phyloP scores from a whole-genome alignment of 2,888 invertebrate genomes.

The Icerya purchasi region DNA sequence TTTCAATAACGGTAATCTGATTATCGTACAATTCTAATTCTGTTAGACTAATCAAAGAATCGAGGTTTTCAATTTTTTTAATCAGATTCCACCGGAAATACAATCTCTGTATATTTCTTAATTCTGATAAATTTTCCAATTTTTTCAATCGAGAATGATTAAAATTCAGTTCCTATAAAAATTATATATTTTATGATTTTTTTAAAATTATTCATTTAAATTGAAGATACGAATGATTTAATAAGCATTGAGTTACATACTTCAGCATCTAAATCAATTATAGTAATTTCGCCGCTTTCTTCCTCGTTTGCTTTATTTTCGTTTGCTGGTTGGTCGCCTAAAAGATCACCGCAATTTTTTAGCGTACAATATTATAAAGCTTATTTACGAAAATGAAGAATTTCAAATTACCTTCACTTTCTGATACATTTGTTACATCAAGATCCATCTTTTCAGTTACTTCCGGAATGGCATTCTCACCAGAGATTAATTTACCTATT shows the following conservation, averaged over 20 bases:
- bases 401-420: no score
- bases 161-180: constrained; percentile 47
- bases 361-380: no score
- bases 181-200: constrained; percentile 2
- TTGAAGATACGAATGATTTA: background rate
- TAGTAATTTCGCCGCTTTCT: constrained; percentile 10
- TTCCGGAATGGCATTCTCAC: no score
- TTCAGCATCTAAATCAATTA: constrained; percentile 13
- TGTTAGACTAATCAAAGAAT: constrained; percentile 47
- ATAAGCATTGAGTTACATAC: constrained; percentile 9
- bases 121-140: constrained; percentile 59
- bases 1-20: constrained; percentile 79
- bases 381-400: no score
- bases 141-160: constrained; percentile 72
- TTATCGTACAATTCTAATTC: constrained; percentile 95
- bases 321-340: no score
- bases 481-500: no score
- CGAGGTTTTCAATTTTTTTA: constrained; percentile 75
- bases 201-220: background rate
- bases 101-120: constrained; percentile 52
- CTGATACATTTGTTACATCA: no score
- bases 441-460: no score
- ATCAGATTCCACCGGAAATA: constrained; percentile 88
- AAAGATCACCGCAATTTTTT: no score
- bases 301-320: constrained; percentile 9